Evolutionary conservation across 2,888 invertebrate genomes (phyloP).

Genomic region (Agrenia bidenticulata): DNA sequence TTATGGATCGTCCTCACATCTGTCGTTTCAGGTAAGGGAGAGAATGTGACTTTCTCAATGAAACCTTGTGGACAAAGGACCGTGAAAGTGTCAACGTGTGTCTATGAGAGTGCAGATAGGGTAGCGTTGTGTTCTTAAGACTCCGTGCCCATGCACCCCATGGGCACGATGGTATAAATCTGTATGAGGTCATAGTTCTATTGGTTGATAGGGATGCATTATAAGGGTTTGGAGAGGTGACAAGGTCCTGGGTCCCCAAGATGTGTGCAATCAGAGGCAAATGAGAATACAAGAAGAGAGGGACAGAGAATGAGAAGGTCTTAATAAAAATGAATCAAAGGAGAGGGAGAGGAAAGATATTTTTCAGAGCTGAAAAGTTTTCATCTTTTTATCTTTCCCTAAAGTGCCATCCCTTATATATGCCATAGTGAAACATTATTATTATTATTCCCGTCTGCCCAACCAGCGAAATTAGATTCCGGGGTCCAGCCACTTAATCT

Average conservation of each 20-base stretch:
- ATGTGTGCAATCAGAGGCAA: slow-evolving; percentile 22
- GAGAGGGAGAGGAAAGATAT: slow-evolving; percentile 31
- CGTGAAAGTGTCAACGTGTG: background rate
- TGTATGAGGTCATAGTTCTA: too few relatives aligned
- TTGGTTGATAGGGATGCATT: too few relatives aligned
- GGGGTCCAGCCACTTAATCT: slow-evolving; percentile 21
- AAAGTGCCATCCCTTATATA: slow-evolving; percentile 51
- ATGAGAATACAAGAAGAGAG: slow-evolving; percentile 9
- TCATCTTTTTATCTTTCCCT: slow-evolving; percentile 54
- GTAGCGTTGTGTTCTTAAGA: too few relatives aligned
- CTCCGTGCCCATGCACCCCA: background rate
- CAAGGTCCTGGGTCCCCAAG: background rate
- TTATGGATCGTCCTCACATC: slow-evolving; percentile 51
- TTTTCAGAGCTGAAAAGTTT: slow-evolving; percentile 50
- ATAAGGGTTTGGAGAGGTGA: too few relatives aligned
- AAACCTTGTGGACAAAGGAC: background rate
- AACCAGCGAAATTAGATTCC: slow-evolving; percentile 47
- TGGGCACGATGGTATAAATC: background rate
- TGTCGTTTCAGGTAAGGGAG: slow-evolving; percentile 48
- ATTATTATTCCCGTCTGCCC: slow-evolving; percentile 52
- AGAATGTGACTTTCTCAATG: background rate
- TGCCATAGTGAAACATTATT: slow-evolving; percentile 50
- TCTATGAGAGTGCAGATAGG: background rate
- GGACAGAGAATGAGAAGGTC: slow-evolving; percentile 6
- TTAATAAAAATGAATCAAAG: slow-evolving; percentile 51